Conservation (phyloP, 2,888 invertebrate genomes). For the Theodoxus fluviatilis region DNA sequence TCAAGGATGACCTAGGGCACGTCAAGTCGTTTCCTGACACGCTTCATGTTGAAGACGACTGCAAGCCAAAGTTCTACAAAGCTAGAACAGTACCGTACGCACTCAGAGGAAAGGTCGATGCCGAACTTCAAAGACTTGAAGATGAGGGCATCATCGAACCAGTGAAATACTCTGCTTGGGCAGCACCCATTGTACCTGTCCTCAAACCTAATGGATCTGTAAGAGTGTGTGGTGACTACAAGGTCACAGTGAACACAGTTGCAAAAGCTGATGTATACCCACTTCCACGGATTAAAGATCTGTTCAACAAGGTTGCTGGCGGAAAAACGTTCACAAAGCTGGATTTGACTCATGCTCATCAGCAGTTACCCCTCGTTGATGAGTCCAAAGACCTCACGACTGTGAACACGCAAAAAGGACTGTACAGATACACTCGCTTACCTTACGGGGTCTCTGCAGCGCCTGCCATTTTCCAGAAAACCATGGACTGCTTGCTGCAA, state of each 20-base stretch:
- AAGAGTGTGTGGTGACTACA: not conserved
- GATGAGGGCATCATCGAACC: not conserved
- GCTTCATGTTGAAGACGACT: too few species aligned
- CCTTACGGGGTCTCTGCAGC: too few species aligned
- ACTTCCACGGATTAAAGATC: not conserved
- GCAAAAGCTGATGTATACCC: too few species aligned
- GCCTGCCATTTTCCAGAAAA: too few species aligned
- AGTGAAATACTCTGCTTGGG: not conserved
- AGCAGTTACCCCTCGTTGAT: not conserved
- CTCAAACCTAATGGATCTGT: not conserved
- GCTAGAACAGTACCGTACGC: too few species aligned
- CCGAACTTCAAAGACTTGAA: not conserved
- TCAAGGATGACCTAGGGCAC: too few species aligned
- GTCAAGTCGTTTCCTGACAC: too few species aligned
- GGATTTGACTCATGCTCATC: not conserved
- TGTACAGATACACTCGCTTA: too few species aligned
- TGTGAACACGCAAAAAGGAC: too few species aligned
- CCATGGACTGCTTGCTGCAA: too few species aligned
- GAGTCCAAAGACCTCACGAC: conserved; percentile 7
- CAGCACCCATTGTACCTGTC: not conserved
- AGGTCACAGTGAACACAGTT: too few species aligned
- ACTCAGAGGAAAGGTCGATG: not conserved
- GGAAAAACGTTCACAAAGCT: conserved; percentile 6
- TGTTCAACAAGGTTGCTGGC: conserved; percentile 6
- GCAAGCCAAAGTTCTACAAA: too few species aligned